Percentiles rank a stretch among this genome's conserved stretches.
Conservation (phyloP, 2,113 vertebrate species). For the Diadophis punctatus region DNA sequence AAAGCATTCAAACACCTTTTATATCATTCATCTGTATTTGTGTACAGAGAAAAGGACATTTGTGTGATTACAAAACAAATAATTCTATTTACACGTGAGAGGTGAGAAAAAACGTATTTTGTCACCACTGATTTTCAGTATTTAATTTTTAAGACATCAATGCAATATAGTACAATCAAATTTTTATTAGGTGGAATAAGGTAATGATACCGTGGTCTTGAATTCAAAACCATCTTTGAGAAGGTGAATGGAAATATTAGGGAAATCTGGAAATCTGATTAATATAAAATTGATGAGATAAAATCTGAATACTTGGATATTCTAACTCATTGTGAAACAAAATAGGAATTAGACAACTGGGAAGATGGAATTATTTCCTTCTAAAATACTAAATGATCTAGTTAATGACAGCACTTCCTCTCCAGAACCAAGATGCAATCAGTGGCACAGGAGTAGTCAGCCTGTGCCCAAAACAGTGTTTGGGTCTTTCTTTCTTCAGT, state of each 20-base stretch:
- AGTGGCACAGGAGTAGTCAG: background rate
- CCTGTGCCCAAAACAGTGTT: background rate
- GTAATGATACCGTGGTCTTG: background rate
- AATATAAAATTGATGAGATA: background rate
- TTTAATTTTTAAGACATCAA: background rate
- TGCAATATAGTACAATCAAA: background rate
- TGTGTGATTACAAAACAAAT: background rate
- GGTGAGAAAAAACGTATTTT: background rate
- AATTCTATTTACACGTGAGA: background rate
- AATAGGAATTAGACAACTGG: background rate
- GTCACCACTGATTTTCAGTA: background rate
- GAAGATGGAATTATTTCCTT: background rate
- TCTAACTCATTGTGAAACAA: background rate
- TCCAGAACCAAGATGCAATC: background rate
- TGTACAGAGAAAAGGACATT: background rate
- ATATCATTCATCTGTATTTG: background rate
- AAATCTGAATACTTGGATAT: background rate
- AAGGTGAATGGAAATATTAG: background rate
- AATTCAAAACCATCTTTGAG: background rate
- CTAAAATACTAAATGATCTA: background rate
- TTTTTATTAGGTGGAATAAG: background rate
- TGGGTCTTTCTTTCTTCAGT: background rate
- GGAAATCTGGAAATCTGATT: background rate
- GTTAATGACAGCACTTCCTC: background rate
- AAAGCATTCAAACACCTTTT: background rate